Percentiles rank a stretch among this genome's conserved stretches.
phyloP scores from a whole-genome alignment of 2,888 invertebrate genomes.

The Lycocerus yunnanus region DNA sequence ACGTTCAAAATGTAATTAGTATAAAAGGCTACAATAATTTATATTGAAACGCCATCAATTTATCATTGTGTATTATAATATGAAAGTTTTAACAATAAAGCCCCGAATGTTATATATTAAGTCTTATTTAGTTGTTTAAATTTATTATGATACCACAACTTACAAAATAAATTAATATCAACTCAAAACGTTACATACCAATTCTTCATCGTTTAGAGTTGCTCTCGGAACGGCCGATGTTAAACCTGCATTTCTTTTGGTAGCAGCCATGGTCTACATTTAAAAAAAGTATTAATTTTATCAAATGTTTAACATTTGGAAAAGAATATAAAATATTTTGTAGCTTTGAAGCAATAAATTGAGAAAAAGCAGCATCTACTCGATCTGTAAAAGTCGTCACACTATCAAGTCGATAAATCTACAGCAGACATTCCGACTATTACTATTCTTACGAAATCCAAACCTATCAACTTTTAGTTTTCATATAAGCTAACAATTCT shows the following conservation, averaged over 20 bases:
- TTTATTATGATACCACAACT: not conserved
- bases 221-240: slow-evolving; percentile 97
- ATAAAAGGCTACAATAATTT: not conserved
- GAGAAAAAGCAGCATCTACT: not conserved
- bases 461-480: not conserved
- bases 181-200: slow-evolving; percentile 72
- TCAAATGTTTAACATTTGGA: not conserved
- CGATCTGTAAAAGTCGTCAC: not conserved
- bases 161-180: not conserved
- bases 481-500: not conserved
- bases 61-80: not conserved
- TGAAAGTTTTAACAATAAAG: not conserved
- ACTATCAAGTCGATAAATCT: not conserved
- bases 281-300: slow-evolving; percentile 23
- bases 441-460: not conserved
- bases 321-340: not conserved
- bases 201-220: slow-evolving; percentile 97
- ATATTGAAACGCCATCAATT: not conserved
- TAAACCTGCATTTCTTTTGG: slow-evolving; percentile 95
- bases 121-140: not conserved
- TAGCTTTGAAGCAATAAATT: not conserved
- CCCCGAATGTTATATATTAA: not conserved
- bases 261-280: slow-evolving; percentile 96
- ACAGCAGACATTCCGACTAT: not conserved
- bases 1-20: not conserved